Evolutionary conservation across 2,113 vertebrate genomes (phyloP).

Genomic region (Phylloscopus trochiloides): DNA sequence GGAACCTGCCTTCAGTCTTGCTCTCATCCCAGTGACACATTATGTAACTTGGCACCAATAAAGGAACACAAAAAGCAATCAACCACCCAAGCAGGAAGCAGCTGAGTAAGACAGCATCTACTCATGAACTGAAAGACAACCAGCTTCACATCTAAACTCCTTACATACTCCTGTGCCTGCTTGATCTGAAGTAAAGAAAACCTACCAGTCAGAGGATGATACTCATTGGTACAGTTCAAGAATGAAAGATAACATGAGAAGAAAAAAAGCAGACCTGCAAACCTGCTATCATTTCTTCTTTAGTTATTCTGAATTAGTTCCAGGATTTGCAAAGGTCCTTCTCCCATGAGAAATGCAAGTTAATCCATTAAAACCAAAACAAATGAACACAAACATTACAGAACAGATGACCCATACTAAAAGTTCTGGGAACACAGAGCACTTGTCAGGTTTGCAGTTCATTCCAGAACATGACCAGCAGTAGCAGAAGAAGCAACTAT

Average conservation of each 20-base stretch:
- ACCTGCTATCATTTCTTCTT: not conserved
- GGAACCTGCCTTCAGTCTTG: not conserved
- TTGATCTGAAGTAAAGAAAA: not conserved
- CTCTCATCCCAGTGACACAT: not conserved
- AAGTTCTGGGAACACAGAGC: not conserved
- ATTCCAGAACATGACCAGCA: not conserved
- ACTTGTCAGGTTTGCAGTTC: not conserved
- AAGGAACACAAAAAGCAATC: slow-evolving; percentile 18
- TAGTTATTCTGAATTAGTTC: not conserved
- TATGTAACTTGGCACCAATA: not conserved
- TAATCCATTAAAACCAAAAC: not conserved
- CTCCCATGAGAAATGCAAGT: not conserved
- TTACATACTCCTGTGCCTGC: not conserved
- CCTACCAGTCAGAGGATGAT: not conserved
- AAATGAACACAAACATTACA: not conserved
- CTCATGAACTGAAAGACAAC: not conserved
- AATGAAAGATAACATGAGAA: not conserved
- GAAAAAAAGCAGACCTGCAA: not conserved
- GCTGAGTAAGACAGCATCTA: not conserved
- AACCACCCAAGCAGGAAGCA: not conserved
- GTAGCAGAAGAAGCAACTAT: not conserved
- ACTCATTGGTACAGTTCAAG: not conserved
- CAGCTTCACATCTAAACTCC: not conserved
- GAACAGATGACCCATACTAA: not conserved
- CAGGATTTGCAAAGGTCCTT: not conserved